Evolutionary conservation across 2,113 vertebrate species (phyloP), one percentile per base, ranked within the genome.

Genomic region (Hippotragus niger): DNA sequence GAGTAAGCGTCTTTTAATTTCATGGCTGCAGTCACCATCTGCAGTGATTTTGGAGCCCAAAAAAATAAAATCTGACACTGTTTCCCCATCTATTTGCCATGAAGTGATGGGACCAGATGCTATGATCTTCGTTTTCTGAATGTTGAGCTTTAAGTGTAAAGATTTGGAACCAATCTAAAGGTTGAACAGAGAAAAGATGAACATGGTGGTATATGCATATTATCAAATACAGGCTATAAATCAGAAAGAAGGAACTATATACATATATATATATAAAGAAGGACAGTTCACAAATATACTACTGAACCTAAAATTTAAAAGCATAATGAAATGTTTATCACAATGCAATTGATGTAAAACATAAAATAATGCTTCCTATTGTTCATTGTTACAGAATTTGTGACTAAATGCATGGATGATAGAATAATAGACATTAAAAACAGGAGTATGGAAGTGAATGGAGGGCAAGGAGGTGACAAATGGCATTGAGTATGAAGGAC

Each of bases 241-340:
- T 90, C 21, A 83, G 60, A 94, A 81, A 62, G 45, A 94, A 88
- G n/a, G 9, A 81, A 62, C 12, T 45, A 43, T 36, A 67, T 43
- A 67, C 27, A 4, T 17, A 17, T 29, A 17, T 16, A 86, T 40
- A 4, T 13, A 53, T 36, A 31, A 21, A 83, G 53, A 57, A 31
- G 36, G 27, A 89, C 58, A 45, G 53, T 67, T 87, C 1, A 45
- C 60, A 78, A 55, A 81, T 4, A 11, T 71, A 40, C 13, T 45
- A 67, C 3, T 13, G 47, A 90, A 5, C 58, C 29, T 64, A 36
- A 57, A 81, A 27, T 2, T 36, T 16, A 71, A 86, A 92, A 88
- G 6, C 4, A 93, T 71, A 97, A 85, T 27, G 45, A 62, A 93
- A 96, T 88, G 17, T 52, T 62, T 52, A 81, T 5, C n/a, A 23